Base-by-base conservation (phyloP, 2,888 invertebrate genomes). In the Autographa pulchrina region DNA sequence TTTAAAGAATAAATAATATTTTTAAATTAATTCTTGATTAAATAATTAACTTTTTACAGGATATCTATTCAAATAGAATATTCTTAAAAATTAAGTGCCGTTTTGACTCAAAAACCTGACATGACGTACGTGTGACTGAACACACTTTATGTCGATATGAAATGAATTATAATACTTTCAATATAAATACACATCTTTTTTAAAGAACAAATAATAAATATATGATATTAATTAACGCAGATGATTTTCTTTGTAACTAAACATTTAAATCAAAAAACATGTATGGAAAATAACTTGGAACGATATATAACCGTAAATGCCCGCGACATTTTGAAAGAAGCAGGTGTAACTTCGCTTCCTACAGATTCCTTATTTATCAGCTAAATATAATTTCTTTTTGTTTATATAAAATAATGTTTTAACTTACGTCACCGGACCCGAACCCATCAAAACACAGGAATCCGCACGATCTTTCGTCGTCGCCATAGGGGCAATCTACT, bases 401-500 rank as follows among this genome's bases (percentile, higher is more conserved):
- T 56, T 25, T 56, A 20, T 7, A 13, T 54, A n/a, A 56, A 2
- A 14, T n/a, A 70, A n/a, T n/a, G 58, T 68, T 64, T 32, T 3
- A 32, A 77, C 77, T 18, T 31, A 31, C 48, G n/a, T 41, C 9
- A 35, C 62, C 62, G 18, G 80, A 56, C 11, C 41, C 60, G n/a
- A 48, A 48, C 71, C 68, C 65, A 13, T 77, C 35, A 0, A 56
- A 61, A 59, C 80, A 77, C n/a, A 77, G 6, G 64, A 78, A 66
- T 58, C 81, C 81, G 72, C 77, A 76, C 41, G 62, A n/a, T 16
- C 25, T 18, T 16, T 78, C 72, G 38, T 69, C 72, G 20, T 78
- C 84, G 6, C 75, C 54, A 25, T 66, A 73, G 5, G 90, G 88
- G 75, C 93, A 94, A 11, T 85, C 72, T 14, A 93, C 82, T 78